Evolutionary conservation across 2,797 vertebrate species (phyloP), one percentile per base, ranked within the genome.

Genomic region (Acridotheres tristis): DNA sequence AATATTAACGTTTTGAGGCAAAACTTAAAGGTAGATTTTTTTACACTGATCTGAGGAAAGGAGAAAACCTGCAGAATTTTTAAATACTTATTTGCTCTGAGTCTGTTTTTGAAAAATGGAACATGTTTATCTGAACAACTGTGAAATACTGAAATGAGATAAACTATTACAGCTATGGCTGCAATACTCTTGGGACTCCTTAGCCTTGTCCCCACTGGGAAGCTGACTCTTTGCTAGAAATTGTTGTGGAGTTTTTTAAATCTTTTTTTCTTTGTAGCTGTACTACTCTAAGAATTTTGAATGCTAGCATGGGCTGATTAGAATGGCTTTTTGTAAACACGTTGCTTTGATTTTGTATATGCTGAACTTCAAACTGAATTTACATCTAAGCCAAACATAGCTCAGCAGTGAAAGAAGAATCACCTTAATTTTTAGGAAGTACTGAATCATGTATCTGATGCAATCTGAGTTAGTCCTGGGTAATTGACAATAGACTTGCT

Each of bases 111-210:
- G 63, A 79, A 59, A 90, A 87, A 42, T 1, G 3, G 71, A 43
- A 26, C 5, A 0, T 95, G 93, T 93, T 97, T 92, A 61, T 89
- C 80, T 67, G 75, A 42, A 82, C 53, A 92, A 18, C 54, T 80
- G 71, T 85, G 73, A 93, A 94, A 76, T 54, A 66, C 47, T 90
- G 66, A 88, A 85, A 94, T 85, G 85, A 91, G 62, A 91, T 50
- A 90, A 94, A 90, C 71, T 38, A 3, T 67, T 71, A 65, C 80
- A 93, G 47, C 69, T 90, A 76, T 43, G 90, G 45, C 73, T 90
- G 74, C 77, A 93, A 22, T 89, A 19, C 92, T 80, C 94, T 51
- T 59, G 93, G 90, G 94, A 87, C 71, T 96, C 81, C 45, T 96
- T 94, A 90, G 86, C 71, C 72, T 94, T 67, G 71, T 85, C 63